Percentiles rank a stretch among this genome's conserved stretches.
phyloP scores from a whole-genome alignment of 2,888 invertebrate species.

The Synergus japonicus region DNA sequence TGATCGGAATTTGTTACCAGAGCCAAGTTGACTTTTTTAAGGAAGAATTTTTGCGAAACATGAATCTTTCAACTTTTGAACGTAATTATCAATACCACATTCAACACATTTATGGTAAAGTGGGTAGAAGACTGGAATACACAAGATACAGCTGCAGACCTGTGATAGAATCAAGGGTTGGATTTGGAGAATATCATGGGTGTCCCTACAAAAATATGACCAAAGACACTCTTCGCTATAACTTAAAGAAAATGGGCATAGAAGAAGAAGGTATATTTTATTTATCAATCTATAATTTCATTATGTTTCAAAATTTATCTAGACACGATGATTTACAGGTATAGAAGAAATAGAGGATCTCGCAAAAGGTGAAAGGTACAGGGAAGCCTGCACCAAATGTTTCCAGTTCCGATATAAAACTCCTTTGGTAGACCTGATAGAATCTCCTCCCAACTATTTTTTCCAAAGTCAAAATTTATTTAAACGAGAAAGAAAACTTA shows the following conservation, averaged over 20 bases:
- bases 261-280: neutral
- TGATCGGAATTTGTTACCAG: constrained; percentile 93
- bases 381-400: constrained; percentile 5
- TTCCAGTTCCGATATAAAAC: neutral
- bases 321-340: neutral
- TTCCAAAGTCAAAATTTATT: neutral
- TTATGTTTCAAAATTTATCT: neutral
- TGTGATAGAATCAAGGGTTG: constrained; percentile 88
- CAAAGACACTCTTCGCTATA: neutral
- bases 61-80: constrained; percentile 91
- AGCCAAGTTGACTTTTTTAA: constrained; percentile 94
- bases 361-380: neutral
- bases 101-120: constrained; percentile 96
- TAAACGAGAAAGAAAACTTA: neutral
- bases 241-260: neutral
- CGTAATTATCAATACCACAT: constrained; percentile 95
- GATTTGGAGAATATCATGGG: constrained; percentile 92
- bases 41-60: constrained; percentile 91
- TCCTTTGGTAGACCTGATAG: neutral
- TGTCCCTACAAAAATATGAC: constrained; percentile 92
- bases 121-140: constrained; percentile 93
- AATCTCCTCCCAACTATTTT: neutral
- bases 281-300: neutral
- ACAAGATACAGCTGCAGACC: constrained; percentile 94
- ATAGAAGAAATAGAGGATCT: constrained; percentile 27